Percentiles rank a stretch among this genome's conserved stretches.
Evolutionary conservation across 2,113 vertebrate species (phyloP).

Genomic region (Sturnus vulgaris): DNA sequence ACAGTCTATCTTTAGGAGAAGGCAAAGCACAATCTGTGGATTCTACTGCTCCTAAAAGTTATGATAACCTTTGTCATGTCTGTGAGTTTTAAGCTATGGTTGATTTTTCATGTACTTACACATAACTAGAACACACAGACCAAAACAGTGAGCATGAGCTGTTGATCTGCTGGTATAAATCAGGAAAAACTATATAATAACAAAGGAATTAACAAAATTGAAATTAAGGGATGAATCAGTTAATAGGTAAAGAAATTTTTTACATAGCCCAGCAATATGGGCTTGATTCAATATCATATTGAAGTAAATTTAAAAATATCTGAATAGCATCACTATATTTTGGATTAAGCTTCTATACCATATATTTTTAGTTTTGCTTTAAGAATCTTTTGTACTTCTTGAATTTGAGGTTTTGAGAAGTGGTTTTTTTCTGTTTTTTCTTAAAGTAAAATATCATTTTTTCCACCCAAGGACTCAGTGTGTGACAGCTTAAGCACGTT

Average conservation of each 20-base stretch:
- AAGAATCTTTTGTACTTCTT: background rate
- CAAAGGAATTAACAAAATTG: background rate
- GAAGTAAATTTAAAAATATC: background rate
- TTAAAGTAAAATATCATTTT: background rate
- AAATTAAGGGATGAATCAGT: background rate
- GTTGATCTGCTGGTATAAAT: background rate
- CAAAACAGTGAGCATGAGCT: background rate
- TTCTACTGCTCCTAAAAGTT: background rate
- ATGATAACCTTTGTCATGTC: background rate
- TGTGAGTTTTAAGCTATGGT: background rate
- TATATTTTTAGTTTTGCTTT: background rate
- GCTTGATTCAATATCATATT: background rate
- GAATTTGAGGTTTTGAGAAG: background rate
- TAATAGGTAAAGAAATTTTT: background rate
- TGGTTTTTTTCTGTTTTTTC: background rate
- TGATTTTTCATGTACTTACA: background rate
- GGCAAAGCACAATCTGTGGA: background rate
- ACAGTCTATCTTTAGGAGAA: slow-evolving; percentile 45
- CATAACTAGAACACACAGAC: background rate
- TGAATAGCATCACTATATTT: background rate
- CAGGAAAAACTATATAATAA: background rate
- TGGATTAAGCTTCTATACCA: background rate
- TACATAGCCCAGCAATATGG: background rate
- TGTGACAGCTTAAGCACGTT: background rate
- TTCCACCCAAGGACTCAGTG: background rate